These are phyloP conservation scores for Calyptomena viridis DNA, from an alignment of 2,113 vertebrate genomes.

Conservation along the genomic window DNA sequence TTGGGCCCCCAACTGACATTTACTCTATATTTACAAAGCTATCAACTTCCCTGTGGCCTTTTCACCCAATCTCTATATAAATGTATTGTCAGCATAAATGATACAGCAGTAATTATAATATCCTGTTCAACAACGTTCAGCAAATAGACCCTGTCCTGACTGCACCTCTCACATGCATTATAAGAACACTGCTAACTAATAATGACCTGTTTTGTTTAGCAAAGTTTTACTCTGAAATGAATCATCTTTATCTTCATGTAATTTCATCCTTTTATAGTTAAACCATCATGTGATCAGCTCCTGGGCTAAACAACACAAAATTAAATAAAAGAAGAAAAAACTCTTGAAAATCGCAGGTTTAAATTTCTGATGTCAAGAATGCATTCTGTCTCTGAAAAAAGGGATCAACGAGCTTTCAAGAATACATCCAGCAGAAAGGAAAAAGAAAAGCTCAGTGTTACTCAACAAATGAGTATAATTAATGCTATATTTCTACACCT, in stretches of 20 bases:
- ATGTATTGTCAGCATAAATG: background rate
- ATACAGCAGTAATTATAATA: background rate
- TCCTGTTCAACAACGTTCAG: background rate
- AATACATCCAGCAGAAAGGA: background rate
- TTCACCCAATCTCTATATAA: background rate
- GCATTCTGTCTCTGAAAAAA: background rate
- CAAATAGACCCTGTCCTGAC: background rate
- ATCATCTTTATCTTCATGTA: background rate
- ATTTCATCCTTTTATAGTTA: background rate
- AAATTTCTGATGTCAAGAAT: slow-evolving; percentile 4
- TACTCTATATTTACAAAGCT: background rate
- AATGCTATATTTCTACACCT: background rate
- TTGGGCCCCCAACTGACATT: background rate
- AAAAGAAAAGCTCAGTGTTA: background rate
- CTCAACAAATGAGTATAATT: background rate
- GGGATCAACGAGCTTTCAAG: background rate
- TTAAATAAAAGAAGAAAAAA: background rate
- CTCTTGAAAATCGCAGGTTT: background rate
- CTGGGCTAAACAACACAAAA: background rate
- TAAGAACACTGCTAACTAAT: background rate
- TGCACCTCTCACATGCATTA: background rate
- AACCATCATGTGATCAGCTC: background rate
- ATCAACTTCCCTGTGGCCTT: background rate
- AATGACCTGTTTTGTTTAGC: background rate
- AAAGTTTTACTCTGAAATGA: background rate